A percentile compares a stretch with the other conserved stretches of the same genome.
Conservation (phyloP, 2,888 invertebrate species). For the Erebia aethiops region DNA sequence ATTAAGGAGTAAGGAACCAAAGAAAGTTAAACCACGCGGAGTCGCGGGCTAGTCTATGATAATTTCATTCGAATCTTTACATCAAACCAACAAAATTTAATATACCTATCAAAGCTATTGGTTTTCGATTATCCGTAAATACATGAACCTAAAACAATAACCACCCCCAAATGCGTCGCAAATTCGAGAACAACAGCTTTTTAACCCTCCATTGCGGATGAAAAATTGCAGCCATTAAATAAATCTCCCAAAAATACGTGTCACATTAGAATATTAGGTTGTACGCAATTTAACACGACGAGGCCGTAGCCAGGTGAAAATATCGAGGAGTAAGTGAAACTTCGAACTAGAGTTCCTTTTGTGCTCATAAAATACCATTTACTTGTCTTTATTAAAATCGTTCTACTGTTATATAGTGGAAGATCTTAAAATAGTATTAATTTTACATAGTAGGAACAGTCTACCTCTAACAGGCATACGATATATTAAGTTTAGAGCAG, state of each 20-base stretch:
- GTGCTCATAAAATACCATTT: too few species aligned
- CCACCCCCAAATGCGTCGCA: conserved; percentile 11
- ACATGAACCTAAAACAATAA: conserved; percentile 17
- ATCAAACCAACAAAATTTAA: background rate
- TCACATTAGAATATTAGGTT: conserved; percentile 39
- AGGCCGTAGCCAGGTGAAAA: conserved; percentile 10
- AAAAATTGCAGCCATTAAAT: conserved; percentile 33
- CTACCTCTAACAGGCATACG: too few species aligned
- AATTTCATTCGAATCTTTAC: background rate
- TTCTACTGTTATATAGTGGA: too few species aligned
- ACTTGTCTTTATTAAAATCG: too few species aligned
- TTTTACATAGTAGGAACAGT: too few species aligned
- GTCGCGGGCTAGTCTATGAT: too few species aligned
- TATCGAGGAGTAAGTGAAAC: background rate
- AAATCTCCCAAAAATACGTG: conserved; percentile 29
- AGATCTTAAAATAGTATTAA: too few species aligned
- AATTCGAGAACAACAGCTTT: conserved; percentile 20
- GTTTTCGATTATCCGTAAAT: conserved; percentile 13
- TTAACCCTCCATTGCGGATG: conserved; percentile 21
- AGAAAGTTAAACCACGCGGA: too few species aligned
- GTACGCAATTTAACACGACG: conserved; percentile 32
- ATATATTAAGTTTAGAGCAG: too few species aligned
- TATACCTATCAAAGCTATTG: background rate
- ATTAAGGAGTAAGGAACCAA: too few species aligned
- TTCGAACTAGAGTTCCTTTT: too few species aligned